Evolutionary conservation across 2,113 vertebrate species (phyloP).

Genomic region (Pyrgilauda ruficollis): DNA sequence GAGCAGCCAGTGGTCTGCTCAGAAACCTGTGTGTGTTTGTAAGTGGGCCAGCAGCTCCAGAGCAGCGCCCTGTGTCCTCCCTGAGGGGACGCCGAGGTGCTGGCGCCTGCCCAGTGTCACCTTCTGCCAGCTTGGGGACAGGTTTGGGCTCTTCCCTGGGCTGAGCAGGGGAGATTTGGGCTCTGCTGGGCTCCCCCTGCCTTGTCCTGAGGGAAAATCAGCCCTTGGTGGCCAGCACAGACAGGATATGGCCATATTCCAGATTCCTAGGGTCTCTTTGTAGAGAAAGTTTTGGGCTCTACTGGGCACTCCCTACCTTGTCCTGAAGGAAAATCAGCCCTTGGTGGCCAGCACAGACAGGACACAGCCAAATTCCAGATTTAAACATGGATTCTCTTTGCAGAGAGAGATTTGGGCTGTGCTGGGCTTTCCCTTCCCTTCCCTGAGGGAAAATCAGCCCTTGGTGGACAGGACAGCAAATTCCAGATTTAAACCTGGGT

Average conservation of each 20-base stretch:
- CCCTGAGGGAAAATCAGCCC: not conserved
- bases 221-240: no score
- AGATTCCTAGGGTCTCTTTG: not conserved
- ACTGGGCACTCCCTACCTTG: not conserved
- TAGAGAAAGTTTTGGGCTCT: not conserved
- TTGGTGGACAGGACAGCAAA: no score
- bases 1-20: slow-evolving; percentile 99
- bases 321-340: not conserved
- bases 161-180: not conserved
- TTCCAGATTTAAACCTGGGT: not conserved
- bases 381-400: not conserved
- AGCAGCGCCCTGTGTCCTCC: fast-evolving
- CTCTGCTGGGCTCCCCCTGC: not conserved
- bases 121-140: fast-evolving
- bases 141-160: not conserved
- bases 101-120: not conserved
- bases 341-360: not conserved
- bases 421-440: not conserved
- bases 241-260: no score
- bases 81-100: not conserved
- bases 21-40: slow-evolving; percentile 99
- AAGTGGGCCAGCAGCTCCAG: slow-evolving; percentile 73
- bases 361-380: no score
- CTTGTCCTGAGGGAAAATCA: not conserved
- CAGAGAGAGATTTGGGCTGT: not conserved